A percentile compares a stretch with the other conserved stretches of the same genome.
These are phyloP conservation scores for Paramuricea clavata DNA, from an alignment of 92 coral and sea anemone species.

Conservation along the genomic window DNA sequence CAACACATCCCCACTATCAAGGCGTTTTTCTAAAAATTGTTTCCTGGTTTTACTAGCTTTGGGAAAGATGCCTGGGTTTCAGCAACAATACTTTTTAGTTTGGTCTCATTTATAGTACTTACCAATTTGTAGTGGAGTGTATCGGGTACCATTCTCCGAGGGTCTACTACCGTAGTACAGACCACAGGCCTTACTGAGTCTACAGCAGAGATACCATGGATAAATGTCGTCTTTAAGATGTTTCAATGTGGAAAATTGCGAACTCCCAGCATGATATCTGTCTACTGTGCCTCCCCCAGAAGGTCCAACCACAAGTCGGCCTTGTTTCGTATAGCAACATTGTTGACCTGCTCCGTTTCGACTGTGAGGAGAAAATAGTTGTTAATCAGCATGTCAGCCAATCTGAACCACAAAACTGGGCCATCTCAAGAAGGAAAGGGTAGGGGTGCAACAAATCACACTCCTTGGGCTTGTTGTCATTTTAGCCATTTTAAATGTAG, in stretches of 20 bases:
- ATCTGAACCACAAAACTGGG: neutral
- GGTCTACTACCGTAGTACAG: slow-evolving; percentile 83
- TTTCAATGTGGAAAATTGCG: slow-evolving; percentile 75
- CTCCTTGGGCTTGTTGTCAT: no score
- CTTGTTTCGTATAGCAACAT: slow-evolving; percentile 83
- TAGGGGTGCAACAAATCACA: no score
- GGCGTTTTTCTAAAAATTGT: no score
- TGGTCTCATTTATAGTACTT: no score
- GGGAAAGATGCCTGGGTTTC: no score
- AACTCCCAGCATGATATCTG: slow-evolving; percentile 77
- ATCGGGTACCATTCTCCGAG: slow-evolving; percentile 81
- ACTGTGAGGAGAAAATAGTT: slow-evolving; percentile 38
- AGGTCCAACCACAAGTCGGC: slow-evolving; percentile 79
- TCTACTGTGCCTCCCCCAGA: slow-evolving; percentile 81
- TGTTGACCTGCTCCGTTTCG: slow-evolving; percentile 79
- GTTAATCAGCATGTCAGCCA: neutral
- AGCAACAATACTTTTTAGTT: no score
- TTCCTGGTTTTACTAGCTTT: no score
- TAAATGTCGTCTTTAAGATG: slow-evolving; percentile 83
- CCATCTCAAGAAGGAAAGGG: no score
- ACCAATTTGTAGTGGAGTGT: slow-evolving; percentile 89
- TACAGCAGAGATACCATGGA: slow-evolving; percentile 88
- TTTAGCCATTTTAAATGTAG: no score
- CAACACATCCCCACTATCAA: no score
- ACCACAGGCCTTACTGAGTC: slow-evolving; percentile 65